Evolutionary conservation across 2,113 vertebrate genomes (phyloP), one percentile per base, ranked within the genome.

Genomic region (Ageneiosus marmoratus): DNA sequence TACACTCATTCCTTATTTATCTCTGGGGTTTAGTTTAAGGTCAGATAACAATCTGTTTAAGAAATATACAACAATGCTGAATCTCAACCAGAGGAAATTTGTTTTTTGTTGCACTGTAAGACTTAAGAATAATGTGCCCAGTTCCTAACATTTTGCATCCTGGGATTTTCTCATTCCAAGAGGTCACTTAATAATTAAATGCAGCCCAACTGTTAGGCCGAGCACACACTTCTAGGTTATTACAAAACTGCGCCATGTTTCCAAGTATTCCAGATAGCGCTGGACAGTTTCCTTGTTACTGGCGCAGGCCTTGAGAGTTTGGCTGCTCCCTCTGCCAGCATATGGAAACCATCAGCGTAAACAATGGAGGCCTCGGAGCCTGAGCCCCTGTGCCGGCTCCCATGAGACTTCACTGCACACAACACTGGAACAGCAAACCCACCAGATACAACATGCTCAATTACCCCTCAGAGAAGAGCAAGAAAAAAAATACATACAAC

Each of bases 321-420:
- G 94, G 93, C 94, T 93, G 92, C 93, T 93, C 90, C 88, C 91
- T 91, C 91, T 92, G 94, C 93, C 88, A 94, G 94, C 96, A 98
- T 98, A 96, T 98, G 96, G 96, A 97, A 97, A 93, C 93, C 93
- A 97, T 98, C 96, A 97, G 94, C 87, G 90, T 96, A 96, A 97
- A 98, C 96, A 98, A 97, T 96, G 93, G 95, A 95, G 93, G 93
- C 90, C 93, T 94, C 95, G 94, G 92, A 94, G 94, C 93, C 93
- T 92, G 90, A 93, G 93, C 94, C 94, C 92, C 93, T 92, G 91
- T 90, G 92, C 94, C 88, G 90, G 92, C 91, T 96, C 95, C 94
- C 94, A 0, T 88, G 94, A 94, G 96, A 96, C 94, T 91, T 92
- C 80, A 73, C 91, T 94, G 92, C 92, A 89, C 93, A 92, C 94